Percentiles rank a stretch among this genome's conserved stretches.
Evolutionary conservation across 2,888 invertebrate species (phyloP).

Genomic region (Alentia gelatinosa): DNA sequence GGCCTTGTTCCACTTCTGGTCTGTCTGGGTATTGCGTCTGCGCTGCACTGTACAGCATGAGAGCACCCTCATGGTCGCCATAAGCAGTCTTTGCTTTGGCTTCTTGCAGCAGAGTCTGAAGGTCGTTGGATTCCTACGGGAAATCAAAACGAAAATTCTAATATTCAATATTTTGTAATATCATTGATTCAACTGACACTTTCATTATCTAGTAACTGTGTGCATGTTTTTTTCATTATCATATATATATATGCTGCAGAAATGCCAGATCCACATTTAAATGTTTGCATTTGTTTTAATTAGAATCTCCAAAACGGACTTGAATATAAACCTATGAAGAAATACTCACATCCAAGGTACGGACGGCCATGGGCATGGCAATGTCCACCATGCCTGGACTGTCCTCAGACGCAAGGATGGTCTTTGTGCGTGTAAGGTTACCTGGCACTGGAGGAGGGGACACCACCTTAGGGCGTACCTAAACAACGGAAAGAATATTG

Average conservation of each 20-base stretch:
- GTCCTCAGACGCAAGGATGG: conserved; percentile 31
- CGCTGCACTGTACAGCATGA: conserved; percentile 32
- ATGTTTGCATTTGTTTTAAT: too few species aligned
- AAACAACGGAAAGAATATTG: background rate
- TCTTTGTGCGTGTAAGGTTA: conserved; percentile 22
- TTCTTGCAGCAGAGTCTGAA: background rate
- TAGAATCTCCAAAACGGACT: too few species aligned
- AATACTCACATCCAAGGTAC: background rate
- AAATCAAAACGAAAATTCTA: too few species aligned
- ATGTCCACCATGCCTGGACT: conserved; percentile 30
- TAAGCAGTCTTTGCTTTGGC: background rate
- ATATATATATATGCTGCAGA: too few species aligned
- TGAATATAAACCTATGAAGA: too few species aligned
- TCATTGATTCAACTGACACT: too few species aligned
- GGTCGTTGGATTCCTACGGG: background rate
- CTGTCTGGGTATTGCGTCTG: conserved; percentile 7
- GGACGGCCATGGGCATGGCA: conserved; percentile 2
- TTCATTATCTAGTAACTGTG: too few species aligned
- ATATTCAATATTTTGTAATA: too few species aligned
- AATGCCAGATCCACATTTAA: too few species aligned
- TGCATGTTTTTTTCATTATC: too few species aligned
- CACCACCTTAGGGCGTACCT: background rate
- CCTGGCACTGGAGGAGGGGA: background rate
- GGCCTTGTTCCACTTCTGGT: background rate
- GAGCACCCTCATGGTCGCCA: conserved; percentile 29